Base-by-base conservation (phyloP, 2,888 invertebrate genomes). In the Archips xylosteana region DNA sequence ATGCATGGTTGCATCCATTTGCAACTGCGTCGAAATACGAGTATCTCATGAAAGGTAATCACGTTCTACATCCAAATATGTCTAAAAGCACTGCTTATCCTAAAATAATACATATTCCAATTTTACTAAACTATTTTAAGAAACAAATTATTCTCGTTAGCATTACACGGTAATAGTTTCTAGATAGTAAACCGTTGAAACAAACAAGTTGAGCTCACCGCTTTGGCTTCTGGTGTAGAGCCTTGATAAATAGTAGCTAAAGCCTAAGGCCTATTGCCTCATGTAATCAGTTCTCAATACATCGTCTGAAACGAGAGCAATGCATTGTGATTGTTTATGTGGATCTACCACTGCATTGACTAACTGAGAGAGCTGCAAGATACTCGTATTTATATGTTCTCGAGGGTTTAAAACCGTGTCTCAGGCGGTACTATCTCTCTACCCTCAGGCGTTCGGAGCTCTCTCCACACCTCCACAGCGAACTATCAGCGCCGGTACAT, bases 401-500 rank as follows among this genome's bases (percentile, higher is more conserved):
- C 64, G 47, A 47, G 47, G 59, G 64, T 23, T 49, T 65, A 36
- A 64, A 65, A 71, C 47, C 57, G 57, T 57, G 5, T 12, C 57
- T 57, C 32, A 32, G 57, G 8, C 57, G 57, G 12, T 32, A 32
- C 57, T 57, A 57, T 57, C 57, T 57, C 57, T 57, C 4, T 57
- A 57, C 57, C 47, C 59, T 39, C 36, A 15, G 34, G 64, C 64
- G 49, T 6, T 60, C 62, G 47, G 45, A 59, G 74, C 71, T 73
- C 54, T 72, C 75, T 77, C 77, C 76, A 76, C 76, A 76, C 74
- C 64, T 74, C 42, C 60, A 42, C 75, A 75, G 74, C 77, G 72
- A 81, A 81, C 82, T 80, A 81, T 80, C 81, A 78, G 76, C 78
- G 77, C 75, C 78, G 75, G 81, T 85, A 80, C 83, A 91, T 88